Evolutionary conservation across 2,113 vertebrate species (phyloP).

Genomic region (Panurus biarmicus): DNA sequence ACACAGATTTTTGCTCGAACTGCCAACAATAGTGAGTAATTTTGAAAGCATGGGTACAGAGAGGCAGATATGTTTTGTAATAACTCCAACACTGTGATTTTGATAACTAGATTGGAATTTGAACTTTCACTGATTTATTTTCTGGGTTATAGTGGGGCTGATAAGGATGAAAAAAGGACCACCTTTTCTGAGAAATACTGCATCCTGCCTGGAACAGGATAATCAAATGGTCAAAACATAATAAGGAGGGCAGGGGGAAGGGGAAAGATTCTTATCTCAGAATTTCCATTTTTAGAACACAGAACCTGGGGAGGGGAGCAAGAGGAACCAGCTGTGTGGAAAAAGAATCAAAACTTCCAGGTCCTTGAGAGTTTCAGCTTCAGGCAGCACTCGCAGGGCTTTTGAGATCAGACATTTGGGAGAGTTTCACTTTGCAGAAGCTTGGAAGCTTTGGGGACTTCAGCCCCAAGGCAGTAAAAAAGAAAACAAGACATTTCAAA

Average conservation of each 20-base stretch:
- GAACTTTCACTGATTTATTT: neutral
- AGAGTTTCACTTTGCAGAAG: neutral
- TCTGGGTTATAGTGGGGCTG: neutral
- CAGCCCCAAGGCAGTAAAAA: neutral
- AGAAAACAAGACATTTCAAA: neutral
- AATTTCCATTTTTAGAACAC: neutral
- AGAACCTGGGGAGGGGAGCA: neutral
- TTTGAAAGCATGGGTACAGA: constrained; percentile 1
- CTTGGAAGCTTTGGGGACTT: neutral
- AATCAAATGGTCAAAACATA: neutral
- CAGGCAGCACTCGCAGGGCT: neutral
- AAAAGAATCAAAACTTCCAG: neutral
- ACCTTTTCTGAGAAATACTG: neutral
- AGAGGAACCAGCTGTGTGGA: neutral
- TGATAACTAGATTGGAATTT: constrained; percentile 38
- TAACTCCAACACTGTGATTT: neutral
- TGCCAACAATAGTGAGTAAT: neutral
- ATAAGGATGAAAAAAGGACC: neutral
- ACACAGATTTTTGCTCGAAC: neutral
- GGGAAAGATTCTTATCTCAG: accelerated
- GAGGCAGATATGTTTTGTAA: constrained; percentile 14
- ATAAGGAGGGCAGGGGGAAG: too few relatives aligned
- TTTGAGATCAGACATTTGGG: neutral
- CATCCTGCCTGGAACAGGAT: neutral
- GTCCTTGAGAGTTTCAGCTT: neutral